Base-by-base conservation (phyloP, 2,888 invertebrate species). In the Pyrocoelia pectoralis region DNA sequence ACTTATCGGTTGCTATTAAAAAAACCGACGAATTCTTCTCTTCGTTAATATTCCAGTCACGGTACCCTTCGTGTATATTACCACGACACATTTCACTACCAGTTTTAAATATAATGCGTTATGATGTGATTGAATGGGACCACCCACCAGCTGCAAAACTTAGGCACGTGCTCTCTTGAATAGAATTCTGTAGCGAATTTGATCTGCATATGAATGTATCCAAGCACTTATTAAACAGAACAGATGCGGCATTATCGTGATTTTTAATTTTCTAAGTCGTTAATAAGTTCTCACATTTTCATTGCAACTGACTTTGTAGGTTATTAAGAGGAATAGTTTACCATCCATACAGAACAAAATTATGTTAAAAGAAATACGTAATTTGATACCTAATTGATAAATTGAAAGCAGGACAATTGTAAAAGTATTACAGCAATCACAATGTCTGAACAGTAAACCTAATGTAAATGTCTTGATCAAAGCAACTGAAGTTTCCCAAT, bases 161-260 rank as follows among this genome's bases (percentile, higher is more conserved):
- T 33, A 43, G 52, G 40, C 61, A 56, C 56, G 61, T 62, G 61
- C 14, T 40, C 15, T 13, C 24, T 52, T 24, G 24, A 62, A 62
- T 62, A 52, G 56, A 48, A 57, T 38, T 13, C 33, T 53, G 56
- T 12, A 48, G 28, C 56, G 49, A 56, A 56, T 62, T 61, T n/a
- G 33, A 62, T 62, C 61, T 56, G 53, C 61, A 62, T 57, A 62
- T 62, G 53, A 62, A 62, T 62, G 33, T 46, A 48, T 40, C n/a
- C 61, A 38, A 52, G 24, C 40, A 50, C 40, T 29, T 56, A 51
- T 17, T 18, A 18, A 24, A 28, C 19, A 46, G 38, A 43, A 28
- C 56, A 62, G 61, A 56, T 62, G 61, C 53, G 48, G 8, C 38
- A 43, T 12, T 14, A 14, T 43, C 43, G 43, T 14, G 14, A 12